Percentiles rank a stretch among this genome's conserved stretches.
phyloP scores from a whole-genome alignment of 2,113 vertebrate genomes.

The Origma solitaria region DNA sequence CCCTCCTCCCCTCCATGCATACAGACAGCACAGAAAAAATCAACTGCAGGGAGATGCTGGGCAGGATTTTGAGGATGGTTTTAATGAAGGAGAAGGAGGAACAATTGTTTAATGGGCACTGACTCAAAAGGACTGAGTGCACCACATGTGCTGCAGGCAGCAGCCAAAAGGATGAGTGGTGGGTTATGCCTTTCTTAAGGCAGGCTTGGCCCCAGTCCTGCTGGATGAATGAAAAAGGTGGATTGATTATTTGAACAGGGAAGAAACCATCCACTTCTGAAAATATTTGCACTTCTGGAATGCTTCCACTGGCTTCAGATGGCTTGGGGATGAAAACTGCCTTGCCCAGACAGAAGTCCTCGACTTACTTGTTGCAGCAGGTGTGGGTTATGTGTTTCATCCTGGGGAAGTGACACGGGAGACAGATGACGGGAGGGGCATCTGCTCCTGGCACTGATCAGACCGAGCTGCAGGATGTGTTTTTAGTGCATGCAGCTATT shows the following conservation, averaged over 20 bases:
- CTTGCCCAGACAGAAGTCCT: neutral
- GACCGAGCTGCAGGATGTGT: rapidly evolving
- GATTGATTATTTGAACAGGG: neutral
- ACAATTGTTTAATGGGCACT: neutral
- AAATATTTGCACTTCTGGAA: neutral
- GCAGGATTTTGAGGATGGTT: neutral
- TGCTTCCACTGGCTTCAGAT: neutral
- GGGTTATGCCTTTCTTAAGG: neutral
- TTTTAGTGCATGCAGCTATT: neutral
- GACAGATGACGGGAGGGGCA: rapidly evolving
- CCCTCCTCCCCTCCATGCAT: neutral
- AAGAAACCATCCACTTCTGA: neutral
- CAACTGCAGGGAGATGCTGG: neutral
- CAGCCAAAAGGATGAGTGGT: neutral
- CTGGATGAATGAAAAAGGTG: neutral
- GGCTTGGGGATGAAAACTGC: neutral
- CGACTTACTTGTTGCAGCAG: rapidly evolving
- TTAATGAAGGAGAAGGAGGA: slow-evolving; percentile 8
- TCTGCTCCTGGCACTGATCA: neutral
- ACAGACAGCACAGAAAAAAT: neutral
- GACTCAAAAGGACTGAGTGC: neutral
- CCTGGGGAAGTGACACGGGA: neutral
- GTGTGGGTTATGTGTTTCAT: neutral
- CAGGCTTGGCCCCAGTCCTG: neutral
- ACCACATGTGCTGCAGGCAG: neutral